Evolutionary conservation across 1,140 invertebrate species (phyloP).

Genomic region (Ceratitis capitata): DNA sequence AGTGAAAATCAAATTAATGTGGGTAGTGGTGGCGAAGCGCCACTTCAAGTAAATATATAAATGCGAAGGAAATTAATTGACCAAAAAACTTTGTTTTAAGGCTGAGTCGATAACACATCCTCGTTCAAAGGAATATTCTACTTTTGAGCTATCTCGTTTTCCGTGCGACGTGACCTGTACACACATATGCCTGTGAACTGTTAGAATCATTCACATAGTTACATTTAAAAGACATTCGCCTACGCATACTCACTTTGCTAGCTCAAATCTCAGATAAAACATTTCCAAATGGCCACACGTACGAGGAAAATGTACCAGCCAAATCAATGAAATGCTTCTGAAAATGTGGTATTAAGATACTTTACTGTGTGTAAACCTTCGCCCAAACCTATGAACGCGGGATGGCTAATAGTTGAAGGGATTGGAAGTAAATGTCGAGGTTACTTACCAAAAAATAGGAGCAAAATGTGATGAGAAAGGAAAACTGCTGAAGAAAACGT

Average conservation of each 20-base stretch:
- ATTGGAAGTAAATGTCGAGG: not conserved
- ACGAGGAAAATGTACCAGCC: constrained; percentile 8
- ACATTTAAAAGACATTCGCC: not conserved
- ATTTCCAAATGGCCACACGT: not conserved
- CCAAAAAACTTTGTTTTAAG: too few species aligned
- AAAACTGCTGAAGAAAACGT: not conserved
- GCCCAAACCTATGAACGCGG: not conserved
- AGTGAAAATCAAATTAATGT: too few species aligned
- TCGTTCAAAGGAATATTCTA: too few species aligned
- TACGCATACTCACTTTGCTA: not conserved
- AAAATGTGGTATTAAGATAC: constrained; percentile 36
- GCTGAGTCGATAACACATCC: too few species aligned
- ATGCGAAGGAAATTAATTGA: too few species aligned
- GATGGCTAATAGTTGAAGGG: not conserved
- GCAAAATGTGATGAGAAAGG: not conserved
- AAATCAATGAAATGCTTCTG: constrained; percentile 19
- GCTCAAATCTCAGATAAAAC: not conserved
- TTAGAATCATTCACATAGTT: not conserved
- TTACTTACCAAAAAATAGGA: not conserved
- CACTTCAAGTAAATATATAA: too few species aligned
- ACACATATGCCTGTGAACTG: too few species aligned
- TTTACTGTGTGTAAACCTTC: not conserved
- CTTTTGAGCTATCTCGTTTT: too few species aligned
- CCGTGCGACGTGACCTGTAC: too few species aligned
- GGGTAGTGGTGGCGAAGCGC: too few species aligned